These are phyloP conservation scores for Psittacus erithacus DNA, from an alignment of 2,113 vertebrate genomes.

Conservation along the genomic window DNA sequence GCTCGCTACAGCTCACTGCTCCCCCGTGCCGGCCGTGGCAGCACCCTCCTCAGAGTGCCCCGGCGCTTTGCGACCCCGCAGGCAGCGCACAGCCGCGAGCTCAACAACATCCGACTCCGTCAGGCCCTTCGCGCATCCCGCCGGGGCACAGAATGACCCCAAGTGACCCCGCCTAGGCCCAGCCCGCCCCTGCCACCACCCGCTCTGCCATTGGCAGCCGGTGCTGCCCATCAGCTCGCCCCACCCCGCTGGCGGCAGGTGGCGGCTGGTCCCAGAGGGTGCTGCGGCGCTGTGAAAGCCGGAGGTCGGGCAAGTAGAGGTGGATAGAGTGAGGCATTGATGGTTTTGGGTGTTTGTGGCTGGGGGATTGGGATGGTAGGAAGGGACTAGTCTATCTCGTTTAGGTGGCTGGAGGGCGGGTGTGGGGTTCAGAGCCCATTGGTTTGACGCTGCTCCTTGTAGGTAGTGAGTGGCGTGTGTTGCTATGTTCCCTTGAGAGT, in stretches of 20 bases:
- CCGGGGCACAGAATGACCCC: background rate
- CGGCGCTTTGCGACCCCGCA: too few species aligned
- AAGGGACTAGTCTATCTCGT: rapidly evolving
- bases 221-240: background rate
- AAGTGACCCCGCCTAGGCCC: too few species aligned
- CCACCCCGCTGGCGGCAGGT: background rate
- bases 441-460: background rate
- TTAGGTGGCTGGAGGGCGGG: background rate
- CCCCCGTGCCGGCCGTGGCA: rapidly evolving
- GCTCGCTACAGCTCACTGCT: background rate
- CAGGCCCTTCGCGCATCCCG: too few species aligned
- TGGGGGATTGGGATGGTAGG: too few species aligned
- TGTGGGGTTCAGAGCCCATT: too few species aligned
- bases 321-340: rapidly evolving
- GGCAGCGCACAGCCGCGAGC: rapidly evolving
- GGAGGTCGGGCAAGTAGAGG: background rate
- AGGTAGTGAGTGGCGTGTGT: rapidly evolving
- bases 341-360: rapidly evolving
- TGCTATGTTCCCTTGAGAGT: background rate
- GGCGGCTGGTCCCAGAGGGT: background rate
- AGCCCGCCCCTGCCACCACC: background rate
- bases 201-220: background rate
- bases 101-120: rapidly evolving
- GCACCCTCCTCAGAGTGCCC: rapidly evolving
- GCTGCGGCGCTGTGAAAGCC: rapidly evolving